Evolutionary conservation across 2,797 vertebrate genomes (phyloP).

Genomic region (Craterocephalus amniculus): DNA sequence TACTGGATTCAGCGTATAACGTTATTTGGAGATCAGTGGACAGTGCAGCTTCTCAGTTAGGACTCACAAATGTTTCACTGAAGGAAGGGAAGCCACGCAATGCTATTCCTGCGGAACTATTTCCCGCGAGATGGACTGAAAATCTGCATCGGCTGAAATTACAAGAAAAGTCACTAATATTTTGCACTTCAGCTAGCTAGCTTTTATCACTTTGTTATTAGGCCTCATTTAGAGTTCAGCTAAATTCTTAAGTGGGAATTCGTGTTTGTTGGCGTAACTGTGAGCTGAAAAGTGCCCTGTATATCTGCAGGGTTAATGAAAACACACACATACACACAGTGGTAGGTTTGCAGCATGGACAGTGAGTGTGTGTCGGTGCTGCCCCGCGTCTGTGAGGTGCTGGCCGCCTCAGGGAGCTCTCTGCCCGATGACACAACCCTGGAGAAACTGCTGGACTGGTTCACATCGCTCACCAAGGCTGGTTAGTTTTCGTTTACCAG

Average conservation of each 20-base stretch:
- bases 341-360: slow-evolving; percentile 79
- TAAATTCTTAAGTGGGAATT: not conserved
- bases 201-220: not conserved
- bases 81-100: slow-evolving; percentile 37
- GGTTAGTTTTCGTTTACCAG: slow-evolving; percentile 75
- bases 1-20: accelerated
- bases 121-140: slow-evolving; percentile 58
- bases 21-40: not conserved
- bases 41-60: no score
- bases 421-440: slow-evolving; percentile 91
- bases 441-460: slow-evolving; percentile 96
- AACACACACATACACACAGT: not conserved
- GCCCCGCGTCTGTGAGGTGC: slow-evolving; percentile 85
- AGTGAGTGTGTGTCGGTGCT: slow-evolving; percentile 85
- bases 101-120: slow-evolving; percentile 19
- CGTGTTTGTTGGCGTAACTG: not conserved
- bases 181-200: not conserved
- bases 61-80: not conserved
- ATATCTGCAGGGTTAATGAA: not conserved
- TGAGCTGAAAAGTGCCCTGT: not conserved
- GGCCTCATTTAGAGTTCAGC: not conserved
- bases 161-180: not conserved
- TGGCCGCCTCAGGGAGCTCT: slow-evolving; percentile 81
- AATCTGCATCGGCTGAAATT: not conserved
- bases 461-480: slow-evolving; percentile 76